Evolutionary conservation across 1,140 invertebrate species (phyloP).

Genomic region (Orchesella cincta): DNA sequence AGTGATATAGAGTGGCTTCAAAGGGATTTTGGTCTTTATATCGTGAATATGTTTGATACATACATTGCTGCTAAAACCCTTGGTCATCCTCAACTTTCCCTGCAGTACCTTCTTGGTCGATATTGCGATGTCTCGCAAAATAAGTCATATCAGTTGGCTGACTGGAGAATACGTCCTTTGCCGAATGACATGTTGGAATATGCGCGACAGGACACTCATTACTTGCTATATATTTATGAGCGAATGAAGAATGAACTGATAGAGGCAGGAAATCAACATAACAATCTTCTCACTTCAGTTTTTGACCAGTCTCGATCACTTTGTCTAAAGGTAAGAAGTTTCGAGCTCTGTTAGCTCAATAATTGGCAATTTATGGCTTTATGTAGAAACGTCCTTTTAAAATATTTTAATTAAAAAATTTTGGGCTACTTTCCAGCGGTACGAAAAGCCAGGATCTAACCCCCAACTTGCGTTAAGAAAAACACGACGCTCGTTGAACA

Average conservation of each 20-base stretch:
- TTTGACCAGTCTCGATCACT: slow-evolving; percentile 71
- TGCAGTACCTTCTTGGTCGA: slow-evolving; percentile 75
- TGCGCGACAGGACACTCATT: slow-evolving; percentile 93
- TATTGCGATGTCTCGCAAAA: slow-evolving; percentile 80
- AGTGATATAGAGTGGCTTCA: slow-evolving; percentile 92
- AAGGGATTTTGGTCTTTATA: slow-evolving; percentile 88
- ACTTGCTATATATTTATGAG: slow-evolving; percentile 90
- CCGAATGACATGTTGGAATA: slow-evolving; percentile 81
- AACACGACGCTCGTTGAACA: slow-evolving; percentile 80
- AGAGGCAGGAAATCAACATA: slow-evolving; percentile 67
- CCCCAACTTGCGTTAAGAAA: slow-evolving; percentile 58
- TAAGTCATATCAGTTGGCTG: slow-evolving; percentile 90
- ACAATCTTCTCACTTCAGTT: slow-evolving; percentile 70
- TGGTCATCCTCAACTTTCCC: slow-evolving; percentile 70
- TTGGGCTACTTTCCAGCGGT: slow-evolving; percentile 63
- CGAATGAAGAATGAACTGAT: slow-evolving; percentile 76
- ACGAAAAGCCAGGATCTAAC: slow-evolving; percentile 70
- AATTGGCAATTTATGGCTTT: neutral
- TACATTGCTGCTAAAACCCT: slow-evolving; percentile 80
- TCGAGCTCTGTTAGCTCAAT: neutral
- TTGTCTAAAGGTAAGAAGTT: slow-evolving; percentile 64
- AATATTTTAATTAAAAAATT: neutral
- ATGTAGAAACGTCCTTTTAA: too few relatives aligned
- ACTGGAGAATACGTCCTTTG: slow-evolving; percentile 93
- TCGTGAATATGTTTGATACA: slow-evolving; percentile 98